Base-by-base conservation (phyloP, 2,888 invertebrate species). In the Strigamia crassipes region DNA sequence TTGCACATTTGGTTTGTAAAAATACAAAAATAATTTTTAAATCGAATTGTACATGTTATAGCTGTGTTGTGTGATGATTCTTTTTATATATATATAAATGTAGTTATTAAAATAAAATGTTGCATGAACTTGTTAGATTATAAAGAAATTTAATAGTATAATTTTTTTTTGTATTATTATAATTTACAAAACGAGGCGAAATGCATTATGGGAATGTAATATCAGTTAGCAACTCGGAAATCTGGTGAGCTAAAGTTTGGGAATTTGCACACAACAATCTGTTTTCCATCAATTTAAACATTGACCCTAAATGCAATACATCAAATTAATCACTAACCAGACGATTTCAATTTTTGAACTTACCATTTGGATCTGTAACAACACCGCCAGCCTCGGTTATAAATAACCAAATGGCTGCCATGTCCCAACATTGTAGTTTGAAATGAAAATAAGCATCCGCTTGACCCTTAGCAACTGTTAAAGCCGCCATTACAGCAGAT, bases 371-470 rank as follows among this genome's bases (percentile, higher is more conserved):
- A 89, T 98, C 97, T 56, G 94, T 91, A 79, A 94, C 92, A 18
- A 93, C 92, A 2, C 98, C 99, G 1, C 99, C 99, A 13, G 99
- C 98, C 89, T 99, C 99, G 79, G 92, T 90, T 0, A 98, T 92
- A 82, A 99, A 91, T 18, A 98, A 89, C 86, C 93, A 93, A 0
- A 96, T 97, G n/a, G 93, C 94, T 41, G 93, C 89, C 82, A 93
- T 91, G 87, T 95, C 94, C 99, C 99, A 99, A 34, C 94, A 93
- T 89, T 99, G 98, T 84, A 96, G 93, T 0, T 98, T 98, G 89
- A 92, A 95, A 88, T 98, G 97, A 86, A 93, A 94, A 88, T 95
- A 95, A 3, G 92, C 93, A 89, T 97, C 97, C 4, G 93, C 93
- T 6, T 91, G 93, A 0, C 99, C 99, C 85, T 93, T 88, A 0